Evolutionary conservation across 2,888 invertebrate species (phyloP), one percentile per base, ranked within the genome.

Genomic region (Eristalinus sepulchralis): DNA sequence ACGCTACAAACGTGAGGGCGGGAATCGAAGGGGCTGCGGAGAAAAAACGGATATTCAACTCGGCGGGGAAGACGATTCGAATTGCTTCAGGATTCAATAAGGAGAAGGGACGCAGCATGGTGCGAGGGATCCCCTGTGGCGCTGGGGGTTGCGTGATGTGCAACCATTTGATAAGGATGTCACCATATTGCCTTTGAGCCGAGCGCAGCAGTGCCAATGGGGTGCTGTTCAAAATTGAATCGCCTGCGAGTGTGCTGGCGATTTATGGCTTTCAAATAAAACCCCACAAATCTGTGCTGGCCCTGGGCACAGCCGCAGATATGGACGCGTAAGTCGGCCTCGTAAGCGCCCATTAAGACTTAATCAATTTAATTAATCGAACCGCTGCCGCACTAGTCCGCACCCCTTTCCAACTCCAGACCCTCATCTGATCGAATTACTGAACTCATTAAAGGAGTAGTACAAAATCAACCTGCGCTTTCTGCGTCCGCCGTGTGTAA

Each of bases 281-380:
- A 20, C 9, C 10, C n/a, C 34, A 6, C 27, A 63, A 63, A 63
- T 63, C 62, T 17, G 62, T 57, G 34, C 20, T 2, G n/a, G n/a
- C 62, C 1, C 17, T 17, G 59, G 20, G 27, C 8, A 33, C 20
- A 55, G 13, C 11, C 20, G 17, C 22, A 0, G 22, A 36, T 55
- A 2, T 10, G 33, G 17, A 13, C 75, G 24, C 33, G 24, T 60
- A 17, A 13, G 6, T n/a, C 55, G 70, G n/a, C 27, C 53, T 27
- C 67, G 64, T 64, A 36, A 53, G 27, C 24, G n/a, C 22, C 27
- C 53, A 71, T 84, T 66, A 71, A 76, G 80, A 76, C 76, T 76
- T 76, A 60, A 84, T 84, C 84, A 67, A 80, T 67, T 76, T 84
- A 80, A 84, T 84, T 84, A 84, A 84, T 84, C 80, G 67, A 84